Conservation (phyloP, 2,888 invertebrate genomes). For the Leptogaster cylindrica region DNA sequence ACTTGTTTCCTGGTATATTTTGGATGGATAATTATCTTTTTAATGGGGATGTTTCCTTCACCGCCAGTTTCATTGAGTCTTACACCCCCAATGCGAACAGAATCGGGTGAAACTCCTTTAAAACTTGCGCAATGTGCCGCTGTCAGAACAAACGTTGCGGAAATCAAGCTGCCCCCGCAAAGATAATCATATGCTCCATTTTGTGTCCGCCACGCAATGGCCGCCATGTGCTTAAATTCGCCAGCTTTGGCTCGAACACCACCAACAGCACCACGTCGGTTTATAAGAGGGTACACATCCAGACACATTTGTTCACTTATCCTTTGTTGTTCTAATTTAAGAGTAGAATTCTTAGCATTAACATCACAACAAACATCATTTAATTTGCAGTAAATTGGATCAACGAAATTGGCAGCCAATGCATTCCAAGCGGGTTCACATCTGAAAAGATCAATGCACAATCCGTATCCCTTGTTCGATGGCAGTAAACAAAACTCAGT, state of each 20-base stretch:
- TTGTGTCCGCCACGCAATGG: slow-evolving; percentile 2
- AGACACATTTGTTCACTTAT: not conserved
- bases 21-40: slow-evolving; percentile 22
- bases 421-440: too few relatives aligned
- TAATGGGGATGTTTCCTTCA: slow-evolving; percentile 3
- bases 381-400: too few relatives aligned
- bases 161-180: slow-evolving; percentile 45
- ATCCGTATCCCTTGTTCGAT: too few relatives aligned
- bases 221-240: too few relatives aligned
- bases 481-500: too few relatives aligned
- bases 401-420: too few relatives aligned
- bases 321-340: not conserved
- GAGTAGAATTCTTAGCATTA: not conserved
- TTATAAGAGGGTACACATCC: slow-evolving; percentile 45
- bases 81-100: too few relatives aligned
- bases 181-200: slow-evolving; percentile 48
- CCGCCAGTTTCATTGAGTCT: slow-evolving; percentile 54
- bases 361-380: not conserved
- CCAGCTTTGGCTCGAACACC: too few relatives aligned
- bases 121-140: slow-evolving; percentile 46
- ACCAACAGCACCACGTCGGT: too few relatives aligned
- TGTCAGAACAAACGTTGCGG: slow-evolving; percentile 39
- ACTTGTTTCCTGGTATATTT: slow-evolving; percentile 6
- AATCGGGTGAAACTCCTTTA: too few relatives aligned
- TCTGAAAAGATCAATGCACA: too few relatives aligned